Evolutionary conservation across 2,888 invertebrate species (phyloP), one percentile per base, ranked within the genome.

Genomic region (Himalopsyche anomala): DNA sequence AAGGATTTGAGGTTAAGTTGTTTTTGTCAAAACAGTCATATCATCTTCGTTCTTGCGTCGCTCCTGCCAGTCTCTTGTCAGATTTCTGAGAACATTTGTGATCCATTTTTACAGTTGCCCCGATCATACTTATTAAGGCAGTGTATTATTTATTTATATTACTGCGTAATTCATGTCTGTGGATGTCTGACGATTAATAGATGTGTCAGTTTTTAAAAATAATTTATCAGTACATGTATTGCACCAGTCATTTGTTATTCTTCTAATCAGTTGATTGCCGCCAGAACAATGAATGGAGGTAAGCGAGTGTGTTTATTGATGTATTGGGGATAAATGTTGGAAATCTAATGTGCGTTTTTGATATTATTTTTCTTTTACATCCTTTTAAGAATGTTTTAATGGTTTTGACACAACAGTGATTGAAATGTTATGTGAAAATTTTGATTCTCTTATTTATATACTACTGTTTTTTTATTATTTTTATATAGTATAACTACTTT

Each of bases 1-100:
- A 51, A 45, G 19, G 45, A 74, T 85, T 85, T 85, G 83, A 87
- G 87, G 87, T 87, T 87, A 87, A 81, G 87, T 83, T 83, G 28
- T 54, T 19, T 69, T 55, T 80, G 83, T 80, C 62, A 87, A 85
- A 87, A 87, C 82, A 83, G 87, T 80, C 83, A 36, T 74, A 87
- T 85, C 85, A 87, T 85, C 84, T 40, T 2, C 38, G 12, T 74
- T 74, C 74, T 38, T 74, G 74, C 36, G 74, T 74, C 74, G 74
- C 36, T 74, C 15, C 12, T 36, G 36, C 28, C 28, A 74, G 74
- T 74, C 38, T 62, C 74, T 36, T 86, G 89, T 88, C 87, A 87
- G 62, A 87, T 86, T 89, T 85, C 89, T 89, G 15, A 74, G 74
- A 15, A 74, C 12, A 36, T 36, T 74, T 12, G 15, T 36, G 36